These are phyloP conservation scores for Calyptomena viridis DNA, from an alignment of 2,113 vertebrate species.

Conservation along the genomic window DNA sequence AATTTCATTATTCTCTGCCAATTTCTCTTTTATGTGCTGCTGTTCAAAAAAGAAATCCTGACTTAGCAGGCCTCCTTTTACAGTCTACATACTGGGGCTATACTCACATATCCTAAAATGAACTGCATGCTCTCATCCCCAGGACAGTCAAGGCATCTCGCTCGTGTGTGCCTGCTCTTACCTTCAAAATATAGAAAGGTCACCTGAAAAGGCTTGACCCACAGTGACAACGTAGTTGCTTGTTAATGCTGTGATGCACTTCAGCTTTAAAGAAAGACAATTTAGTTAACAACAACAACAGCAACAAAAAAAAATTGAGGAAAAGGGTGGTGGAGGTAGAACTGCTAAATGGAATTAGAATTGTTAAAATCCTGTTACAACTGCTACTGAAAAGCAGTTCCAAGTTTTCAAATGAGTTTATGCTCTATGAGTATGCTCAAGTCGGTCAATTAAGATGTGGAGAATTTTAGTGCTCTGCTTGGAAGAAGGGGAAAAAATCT, in stretches of 20 bases:
- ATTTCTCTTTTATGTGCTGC: neutral
- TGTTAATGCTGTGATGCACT: neutral
- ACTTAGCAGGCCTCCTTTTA: neutral
- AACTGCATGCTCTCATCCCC: neutral
- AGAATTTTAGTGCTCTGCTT: constrained; percentile 35
- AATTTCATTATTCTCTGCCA: neutral
- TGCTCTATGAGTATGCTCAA: neutral
- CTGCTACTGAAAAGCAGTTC: neutral
- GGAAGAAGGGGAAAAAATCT: neutral
- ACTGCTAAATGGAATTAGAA: neutral
- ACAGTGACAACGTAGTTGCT: neutral
- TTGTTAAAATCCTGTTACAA: neutral
- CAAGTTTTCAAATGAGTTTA: neutral
- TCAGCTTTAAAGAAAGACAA: neutral
- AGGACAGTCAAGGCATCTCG: neutral
- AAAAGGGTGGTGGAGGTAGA: neutral
- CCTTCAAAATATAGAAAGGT: neutral
- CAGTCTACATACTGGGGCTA: neutral
- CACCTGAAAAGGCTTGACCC: neutral
- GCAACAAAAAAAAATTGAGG: neutral
- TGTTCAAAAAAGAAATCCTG: neutral
- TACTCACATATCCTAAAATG: neutral
- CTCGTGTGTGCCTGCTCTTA: neutral
- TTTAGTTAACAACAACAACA: neutral
- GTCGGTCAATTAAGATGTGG: neutral